These are phyloP conservation scores for Sarcophaga variegata DNA, from an alignment of 2,888 invertebrate genomes.

Conservation along the genomic window DNA sequence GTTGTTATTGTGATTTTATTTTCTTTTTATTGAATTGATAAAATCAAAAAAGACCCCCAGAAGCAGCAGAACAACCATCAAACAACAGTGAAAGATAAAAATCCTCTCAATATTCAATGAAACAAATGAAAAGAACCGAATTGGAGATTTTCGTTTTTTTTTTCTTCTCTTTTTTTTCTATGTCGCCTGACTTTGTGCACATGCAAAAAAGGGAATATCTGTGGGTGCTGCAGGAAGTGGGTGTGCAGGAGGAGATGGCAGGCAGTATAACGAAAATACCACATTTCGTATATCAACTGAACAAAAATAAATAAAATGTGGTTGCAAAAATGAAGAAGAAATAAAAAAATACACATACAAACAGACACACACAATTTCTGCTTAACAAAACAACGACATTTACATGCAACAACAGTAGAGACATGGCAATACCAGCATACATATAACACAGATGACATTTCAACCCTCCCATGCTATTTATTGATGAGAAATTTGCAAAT, in stretches of 20 bases:
- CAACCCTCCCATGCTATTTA: constrained; percentile 48
- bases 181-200: constrained; percentile 24
- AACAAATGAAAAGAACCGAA: constrained; percentile 54
- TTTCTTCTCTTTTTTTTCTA: background rate
- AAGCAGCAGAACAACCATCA: constrained; percentile 55
- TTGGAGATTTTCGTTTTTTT: background rate
- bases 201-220: constrained; percentile 1
- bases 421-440: constrained; percentile 17
- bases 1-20: constrained; percentile 79
- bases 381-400: constrained; percentile 33
- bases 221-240: background rate
- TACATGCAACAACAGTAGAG: constrained; percentile 27
- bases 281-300: constrained; percentile 41
- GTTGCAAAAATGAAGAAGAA: constrained; percentile 18
- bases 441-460: background rate
- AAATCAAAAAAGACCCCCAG: constrained; percentile 75
- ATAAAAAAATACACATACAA: background rate
- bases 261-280: constrained; percentile 35
- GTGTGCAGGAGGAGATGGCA: background rate
- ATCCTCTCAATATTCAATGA: constrained; percentile 59
- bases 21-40: constrained; percentile 81
- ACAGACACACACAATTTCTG: constrained; percentile 20
- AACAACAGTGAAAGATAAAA: constrained; percentile 59
- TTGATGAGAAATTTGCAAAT: constrained; percentile 51
- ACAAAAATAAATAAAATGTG: constrained; percentile 57